Percentiles rank a stretch among this genome's conserved stretches.
Evolutionary conservation across 2,888 invertebrate genomes (phyloP).

Genomic region (Tenthredo amoena): DNA sequence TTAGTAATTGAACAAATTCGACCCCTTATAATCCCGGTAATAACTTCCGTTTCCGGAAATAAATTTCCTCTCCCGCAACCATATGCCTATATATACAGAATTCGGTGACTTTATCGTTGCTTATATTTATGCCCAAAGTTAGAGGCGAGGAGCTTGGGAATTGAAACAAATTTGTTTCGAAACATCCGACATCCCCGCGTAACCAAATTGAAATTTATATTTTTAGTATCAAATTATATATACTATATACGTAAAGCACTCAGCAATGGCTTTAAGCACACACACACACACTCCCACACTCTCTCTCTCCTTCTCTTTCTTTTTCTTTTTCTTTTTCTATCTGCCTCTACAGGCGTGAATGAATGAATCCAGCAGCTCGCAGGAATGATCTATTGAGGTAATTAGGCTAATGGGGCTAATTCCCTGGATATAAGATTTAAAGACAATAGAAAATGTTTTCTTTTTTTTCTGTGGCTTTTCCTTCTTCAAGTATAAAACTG

Average conservation of each 20-base stretch:
- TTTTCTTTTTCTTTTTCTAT: background rate
- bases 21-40: background rate
- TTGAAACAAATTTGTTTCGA: constrained; percentile 33
- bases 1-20: background rate
- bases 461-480: background rate
- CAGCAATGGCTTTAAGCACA: background rate
- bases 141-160: background rate
- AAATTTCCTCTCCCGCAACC: background rate
- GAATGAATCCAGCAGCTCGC: background rate
- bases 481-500: background rate
- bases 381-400: background rate
- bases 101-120: constrained; percentile 57
- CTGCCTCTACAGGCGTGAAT: background rate
- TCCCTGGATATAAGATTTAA: background rate
- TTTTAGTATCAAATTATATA: background rate
- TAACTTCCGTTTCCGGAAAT: constrained; percentile 22
- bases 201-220: background rate
- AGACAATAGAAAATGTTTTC: background rate
- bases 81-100: background rate
- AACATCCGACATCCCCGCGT: background rate
- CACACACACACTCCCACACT: background rate
- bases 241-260: background rate
- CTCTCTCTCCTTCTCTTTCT: background rate
- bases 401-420: constrained; percentile 35
- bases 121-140: constrained; percentile 58